A percentile compares a stretch with the other conserved stretches of the same genome.
Evolutionary conservation across 1,140 invertebrate species (phyloP).

Genomic region (Tyrophagus putrescentiae): DNA sequence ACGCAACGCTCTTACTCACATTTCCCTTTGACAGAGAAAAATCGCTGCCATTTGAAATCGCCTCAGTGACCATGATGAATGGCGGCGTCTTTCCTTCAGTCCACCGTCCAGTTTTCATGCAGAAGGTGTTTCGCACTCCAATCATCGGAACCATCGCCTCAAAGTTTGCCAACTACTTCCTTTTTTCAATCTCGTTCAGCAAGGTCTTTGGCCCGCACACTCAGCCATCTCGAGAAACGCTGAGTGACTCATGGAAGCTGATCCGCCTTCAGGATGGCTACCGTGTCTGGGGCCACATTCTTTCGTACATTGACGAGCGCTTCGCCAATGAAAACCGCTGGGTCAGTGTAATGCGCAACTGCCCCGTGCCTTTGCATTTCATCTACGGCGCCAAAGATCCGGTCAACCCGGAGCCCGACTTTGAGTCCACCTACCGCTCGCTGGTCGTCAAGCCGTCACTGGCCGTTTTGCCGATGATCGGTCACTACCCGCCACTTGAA

Average conservation of each 20-base stretch:
- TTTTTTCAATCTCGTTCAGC: constrained; percentile 26
- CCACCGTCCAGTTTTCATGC: constrained; percentile 28
- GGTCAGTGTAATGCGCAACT: constrained; percentile 30
- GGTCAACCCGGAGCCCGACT: constrained; percentile 28
- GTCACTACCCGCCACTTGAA: constrained; percentile 27
- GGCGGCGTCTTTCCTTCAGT: constrained; percentile 32
- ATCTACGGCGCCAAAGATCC: constrained; percentile 33
- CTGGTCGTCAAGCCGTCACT: constrained; percentile 20
- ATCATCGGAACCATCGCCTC: constrained; percentile 21
- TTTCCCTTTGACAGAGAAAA: constrained; percentile 10
- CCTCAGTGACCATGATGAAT: constrained; percentile 31
- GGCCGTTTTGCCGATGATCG: constrained; percentile 21
- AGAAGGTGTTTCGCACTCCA: constrained; percentile 26
- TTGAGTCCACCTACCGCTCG: constrained; percentile 28
- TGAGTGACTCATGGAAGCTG: constrained; percentile 30
- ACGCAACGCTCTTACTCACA: not conserved
- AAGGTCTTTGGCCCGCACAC: constrained; percentile 31
- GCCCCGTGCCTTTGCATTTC: constrained; percentile 28
- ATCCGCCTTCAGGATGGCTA: constrained; percentile 29
- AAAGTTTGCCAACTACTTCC: constrained; percentile 19
- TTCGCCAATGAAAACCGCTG: constrained; percentile 30
- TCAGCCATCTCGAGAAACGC: constrained; percentile 28
- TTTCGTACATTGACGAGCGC: constrained; percentile 25
- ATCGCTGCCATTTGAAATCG: constrained; percentile 18
- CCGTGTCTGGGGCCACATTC: constrained; percentile 22